phyloP scores from a whole-genome alignment of 2,888 invertebrate genomes.

The Imbricaverruca yamaguchii region DNA sequence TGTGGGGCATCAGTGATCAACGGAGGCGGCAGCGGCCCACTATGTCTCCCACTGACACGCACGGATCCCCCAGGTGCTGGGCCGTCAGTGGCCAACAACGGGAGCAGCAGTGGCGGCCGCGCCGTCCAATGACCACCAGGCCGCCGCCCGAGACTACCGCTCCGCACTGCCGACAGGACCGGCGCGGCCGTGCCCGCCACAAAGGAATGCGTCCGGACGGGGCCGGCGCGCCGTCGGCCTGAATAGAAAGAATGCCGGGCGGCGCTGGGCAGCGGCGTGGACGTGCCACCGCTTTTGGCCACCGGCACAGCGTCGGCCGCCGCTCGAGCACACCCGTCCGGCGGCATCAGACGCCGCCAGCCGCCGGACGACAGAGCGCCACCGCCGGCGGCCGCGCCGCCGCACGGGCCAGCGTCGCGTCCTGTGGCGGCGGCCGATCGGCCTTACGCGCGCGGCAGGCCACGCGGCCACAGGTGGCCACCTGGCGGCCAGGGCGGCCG shows the following conservation, averaged over 20 bases:
- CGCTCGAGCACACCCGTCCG: background rate
- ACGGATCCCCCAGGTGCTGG: no score
- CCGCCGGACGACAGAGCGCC: no score
- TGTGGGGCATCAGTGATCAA: no score
- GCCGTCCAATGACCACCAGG: background rate
- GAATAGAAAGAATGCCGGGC: slow-evolving; percentile 14
- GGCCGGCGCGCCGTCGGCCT: background rate
- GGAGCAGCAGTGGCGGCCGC: no score
- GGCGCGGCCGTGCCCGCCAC: background rate
- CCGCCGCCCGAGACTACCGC: background rate
- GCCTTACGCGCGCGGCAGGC: background rate
- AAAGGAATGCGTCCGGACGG: background rate
- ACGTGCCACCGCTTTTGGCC: slow-evolving; percentile 9
- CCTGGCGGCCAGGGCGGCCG: background rate
- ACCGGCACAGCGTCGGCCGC: background rate
- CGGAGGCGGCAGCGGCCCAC: no score
- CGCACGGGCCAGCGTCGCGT: background rate
- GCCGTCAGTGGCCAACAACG: no score
- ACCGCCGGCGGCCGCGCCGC: background rate
- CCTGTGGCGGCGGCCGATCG: background rate
- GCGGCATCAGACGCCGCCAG: background rate
- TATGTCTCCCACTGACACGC: no score
- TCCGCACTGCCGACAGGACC: background rate
- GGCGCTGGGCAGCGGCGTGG: no score
- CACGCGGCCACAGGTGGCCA: background rate